Percentiles rank a stretch among this genome's conserved stretches.
Conservation (phyloP, 1,140 invertebrate species). For the Calephelis nemesis region DNA sequence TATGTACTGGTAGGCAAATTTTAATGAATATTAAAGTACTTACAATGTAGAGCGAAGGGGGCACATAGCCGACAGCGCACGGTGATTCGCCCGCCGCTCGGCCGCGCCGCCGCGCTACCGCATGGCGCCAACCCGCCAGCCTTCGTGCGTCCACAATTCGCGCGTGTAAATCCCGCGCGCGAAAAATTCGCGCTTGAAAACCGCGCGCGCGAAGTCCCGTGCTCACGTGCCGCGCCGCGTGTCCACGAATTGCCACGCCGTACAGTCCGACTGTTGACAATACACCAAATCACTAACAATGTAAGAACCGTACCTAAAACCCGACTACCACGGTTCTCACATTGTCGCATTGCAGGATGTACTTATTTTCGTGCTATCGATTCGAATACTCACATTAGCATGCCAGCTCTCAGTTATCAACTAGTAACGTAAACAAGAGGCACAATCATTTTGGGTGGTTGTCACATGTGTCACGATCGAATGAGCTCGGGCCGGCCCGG, state of each 20-base stretch:
- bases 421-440: constrained; percentile 69
- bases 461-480: constrained; percentile 60
- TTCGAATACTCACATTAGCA: constrained; percentile 73
- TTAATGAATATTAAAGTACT: constrained; percentile 47
- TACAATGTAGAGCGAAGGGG: constrained; percentile 76
- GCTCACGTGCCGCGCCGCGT: constrained; percentile 36
- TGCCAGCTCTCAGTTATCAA: constrained; percentile 71
- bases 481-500: constrained; percentile 58
- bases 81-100: constrained; percentile 69
- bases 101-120: constrained; percentile 71
- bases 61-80: constrained; percentile 78
- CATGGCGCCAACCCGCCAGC: constrained; percentile 57
- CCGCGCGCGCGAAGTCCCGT: constrained; percentile 41
- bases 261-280: constrained; percentile 72
- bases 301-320: constrained; percentile 30
- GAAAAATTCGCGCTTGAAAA: constrained; percentile 39
- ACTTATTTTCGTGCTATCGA: constrained; percentile 45
- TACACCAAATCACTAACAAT: constrained; percentile 48
- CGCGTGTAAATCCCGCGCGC: constrained; percentile 38
- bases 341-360: constrained; percentile 71
- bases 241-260: constrained; percentile 53
- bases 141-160: constrained; percentile 26
- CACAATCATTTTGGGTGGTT: constrained; percentile 55
- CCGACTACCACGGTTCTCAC: constrained; percentile 37
- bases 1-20: constrained; percentile 12